These are phyloP conservation scores for Catocala sponsa DNA, from an alignment of 2,888 invertebrate genomes.

Conservation along the genomic window DNA sequence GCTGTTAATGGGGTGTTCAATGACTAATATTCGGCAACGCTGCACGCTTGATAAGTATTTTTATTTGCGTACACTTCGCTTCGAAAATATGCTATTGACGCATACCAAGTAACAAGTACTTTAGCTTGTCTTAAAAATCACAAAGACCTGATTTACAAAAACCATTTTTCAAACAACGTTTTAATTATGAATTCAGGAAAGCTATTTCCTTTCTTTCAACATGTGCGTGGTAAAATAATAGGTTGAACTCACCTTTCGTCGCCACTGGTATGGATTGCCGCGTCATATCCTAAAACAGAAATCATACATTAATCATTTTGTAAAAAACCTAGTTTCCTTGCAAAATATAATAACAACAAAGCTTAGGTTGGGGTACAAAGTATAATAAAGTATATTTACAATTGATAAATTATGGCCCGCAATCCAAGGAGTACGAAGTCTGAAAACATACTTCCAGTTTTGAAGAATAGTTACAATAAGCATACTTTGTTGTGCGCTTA, in stretches of 20 bases:
- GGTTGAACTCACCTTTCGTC: constrained; percentile 79
- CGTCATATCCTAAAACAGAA: constrained; percentile 87
- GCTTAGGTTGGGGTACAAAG: constrained; percentile 35
- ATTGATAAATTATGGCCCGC: constrained; percentile 26
- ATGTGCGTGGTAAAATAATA: constrained; percentile 18
- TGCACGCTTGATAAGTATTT: too few relatives aligned
- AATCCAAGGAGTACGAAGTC: constrained; percentile 28
- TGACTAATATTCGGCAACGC: too few relatives aligned
- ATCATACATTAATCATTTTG: constrained; percentile 55
- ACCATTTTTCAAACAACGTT: too few relatives aligned
- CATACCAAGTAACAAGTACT: too few relatives aligned
- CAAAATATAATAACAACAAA: constrained; percentile 54
- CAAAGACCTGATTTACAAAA: too few relatives aligned
- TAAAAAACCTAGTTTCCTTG: constrained; percentile 8
- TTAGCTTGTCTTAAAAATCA: too few relatives aligned
- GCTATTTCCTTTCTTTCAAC: not conserved
- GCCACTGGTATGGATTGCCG: constrained; percentile 87
- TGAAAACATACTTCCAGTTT: constrained; percentile 1
- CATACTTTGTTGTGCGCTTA: too few relatives aligned
- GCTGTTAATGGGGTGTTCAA: too few relatives aligned
- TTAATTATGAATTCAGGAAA: not conserved
- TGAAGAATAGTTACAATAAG: constrained; percentile 1
- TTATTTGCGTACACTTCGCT: too few relatives aligned
- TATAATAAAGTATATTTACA: constrained; percentile 43
- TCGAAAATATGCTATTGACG: too few relatives aligned